phyloP scores from a whole-genome alignment of 2,113 vertebrate genomes.

The Cyanoramphus novaezelandiae region DNA sequence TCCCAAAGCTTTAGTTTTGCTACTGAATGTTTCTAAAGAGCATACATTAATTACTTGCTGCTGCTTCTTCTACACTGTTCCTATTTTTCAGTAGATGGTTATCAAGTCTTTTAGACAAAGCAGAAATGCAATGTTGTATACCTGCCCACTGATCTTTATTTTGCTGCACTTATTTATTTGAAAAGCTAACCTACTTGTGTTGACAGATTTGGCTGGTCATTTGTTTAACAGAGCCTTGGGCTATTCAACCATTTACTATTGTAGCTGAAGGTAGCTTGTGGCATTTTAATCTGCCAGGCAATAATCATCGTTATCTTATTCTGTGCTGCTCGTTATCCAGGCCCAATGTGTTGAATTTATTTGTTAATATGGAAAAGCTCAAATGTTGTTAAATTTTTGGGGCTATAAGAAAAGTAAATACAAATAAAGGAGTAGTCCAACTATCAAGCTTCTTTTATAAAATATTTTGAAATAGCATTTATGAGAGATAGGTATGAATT shows the following conservation, averaged over 20 bases:
- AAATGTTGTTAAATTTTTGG: not conserved
- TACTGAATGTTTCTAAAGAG: not conserved
- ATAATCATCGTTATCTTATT: not conserved
- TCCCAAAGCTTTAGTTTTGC: not conserved
- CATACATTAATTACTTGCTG: not conserved
- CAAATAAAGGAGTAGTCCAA: not conserved
- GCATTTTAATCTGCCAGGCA: slow-evolving; percentile 18
- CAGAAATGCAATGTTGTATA: not conserved
- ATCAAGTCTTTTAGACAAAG: not conserved
- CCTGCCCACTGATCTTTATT: not conserved
- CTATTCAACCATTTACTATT: slow-evolving; percentile 25
- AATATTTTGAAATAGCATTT: not conserved
- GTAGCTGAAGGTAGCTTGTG: slow-evolving; percentile 27
- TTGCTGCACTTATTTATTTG: not conserved
- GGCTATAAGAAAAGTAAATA: not conserved
- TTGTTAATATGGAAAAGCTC: not conserved
- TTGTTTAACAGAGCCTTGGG: slow-evolving; percentile 12
- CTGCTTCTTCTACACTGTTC: not conserved
- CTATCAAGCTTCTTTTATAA: not conserved
- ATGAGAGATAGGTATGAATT: not conserved
- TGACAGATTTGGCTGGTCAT: slow-evolving; percentile 14
- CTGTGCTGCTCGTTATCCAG: not conserved
- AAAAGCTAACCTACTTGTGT: not conserved
- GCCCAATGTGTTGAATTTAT: not conserved
- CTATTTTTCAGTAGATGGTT: not conserved